Base-by-base conservation (phyloP, 2,888 invertebrate genomes). In the Hyalella azteca region DNA sequence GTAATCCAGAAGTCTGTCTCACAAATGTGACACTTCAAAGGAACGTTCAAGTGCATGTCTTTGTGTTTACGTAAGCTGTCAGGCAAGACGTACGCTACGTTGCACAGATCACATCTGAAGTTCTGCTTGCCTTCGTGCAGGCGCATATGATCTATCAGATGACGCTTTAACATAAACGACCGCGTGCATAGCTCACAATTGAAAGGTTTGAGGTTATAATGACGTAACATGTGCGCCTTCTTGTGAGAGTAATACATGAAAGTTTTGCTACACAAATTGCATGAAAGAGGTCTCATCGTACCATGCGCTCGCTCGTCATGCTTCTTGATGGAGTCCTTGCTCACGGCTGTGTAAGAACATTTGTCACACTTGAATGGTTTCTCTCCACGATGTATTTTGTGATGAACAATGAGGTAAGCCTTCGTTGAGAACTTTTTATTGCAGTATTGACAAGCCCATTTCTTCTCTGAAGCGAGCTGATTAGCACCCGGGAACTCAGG, bases 161-260 rank as follows among this genome's bases (percentile, higher is more conserved):
- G 40, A 19, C 75, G 75, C n/a, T 75, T 75, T n/a, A 48, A 32
- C 41, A 75, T 45, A 32, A 75, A 75, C 41, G 75, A 41, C 5
- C 75, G 40, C 11, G 75, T 7, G 29, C 75, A 75, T 22, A 75
- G 45, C 26, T 75, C 75, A 75, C 75, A 75, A 26, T 75, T 75
- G 45, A 75, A 75, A 1, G 75, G 75, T 41, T 75, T 75, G 3
- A 75, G 45, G 75, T 75, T 75, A 29, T 75, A 75, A 41, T 75
- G 75, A 36, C 45, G 40, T 7, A 75, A 39, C 41, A 75, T 41
- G 45, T 75, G 75, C 3, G 75, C 75, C 15, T 75, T 75, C 45
- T 75, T 75, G 45, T 75, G 75, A 39, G 75, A 75, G 22, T 75
- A 75, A 48, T 75, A 75, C 13, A 45, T 75, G 75, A 75, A 75